Base-by-base conservation (phyloP, 2,113 vertebrate species). In the Arenaria interpres region DNA sequence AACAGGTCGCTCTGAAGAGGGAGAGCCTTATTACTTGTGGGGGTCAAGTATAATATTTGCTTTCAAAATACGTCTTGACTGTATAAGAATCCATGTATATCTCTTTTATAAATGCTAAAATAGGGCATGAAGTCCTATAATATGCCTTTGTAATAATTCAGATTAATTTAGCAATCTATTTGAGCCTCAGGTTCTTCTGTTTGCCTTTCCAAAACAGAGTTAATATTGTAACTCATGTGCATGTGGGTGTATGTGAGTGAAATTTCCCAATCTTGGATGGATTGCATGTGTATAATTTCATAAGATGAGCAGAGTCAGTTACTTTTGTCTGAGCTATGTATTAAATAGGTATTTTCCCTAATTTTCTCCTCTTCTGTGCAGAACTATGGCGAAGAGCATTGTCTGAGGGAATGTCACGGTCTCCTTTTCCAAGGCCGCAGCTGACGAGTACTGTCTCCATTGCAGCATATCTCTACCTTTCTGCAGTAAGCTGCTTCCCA, bases 401-500 rank as follows among this genome's bases (percentile, higher is more conserved):
- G 37, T 60, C 27, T 63, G 48, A 63, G 73, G 48, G 25, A 23
- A 41, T 30, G 48, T 85, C 69, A 51, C 48, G 35, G 33, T 24
- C 37, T 78, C 19, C 12, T 23, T 79, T 81, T 75, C 64, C 0
- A 0, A 63, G 56, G 80, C 54, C 23, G 3, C 2, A 3, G 91
- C 67, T 88, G 81, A 73, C 23, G 37, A 53, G 23, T 3, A 2
- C 24, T 4, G 5, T 39, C 45, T 45, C 28, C 39, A 37, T 20
- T 46, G 75, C 1, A 6, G 43, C 19, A 13, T 21, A 59, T 54
- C 92, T 71, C 56, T 60, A 45, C 56, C 56, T 93, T 92, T 77
- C 68, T 84, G 41, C 35, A 33, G 53, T 53, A 72, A 94, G 57
- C 32, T 41, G 51, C 64, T 95, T 68, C 68, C 53, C 28, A 45